These are phyloP conservation scores for Cylas formicarius DNA, from an alignment of 1,140 invertebrate species.

Conservation along the genomic window DNA sequence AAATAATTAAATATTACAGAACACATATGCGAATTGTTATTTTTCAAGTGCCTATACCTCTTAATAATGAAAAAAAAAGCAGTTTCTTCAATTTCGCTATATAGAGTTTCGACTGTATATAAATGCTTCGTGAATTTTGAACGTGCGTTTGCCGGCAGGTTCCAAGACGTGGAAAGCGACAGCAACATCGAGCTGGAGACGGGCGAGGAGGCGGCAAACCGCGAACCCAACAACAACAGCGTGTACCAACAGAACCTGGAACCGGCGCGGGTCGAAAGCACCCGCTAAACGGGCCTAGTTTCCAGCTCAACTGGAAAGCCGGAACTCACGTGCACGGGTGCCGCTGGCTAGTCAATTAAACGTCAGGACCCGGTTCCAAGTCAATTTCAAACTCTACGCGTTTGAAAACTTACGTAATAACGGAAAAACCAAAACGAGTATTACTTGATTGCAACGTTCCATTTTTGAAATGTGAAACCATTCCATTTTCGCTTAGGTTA, in stretches of 20 bases:
- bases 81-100: too few relatives aligned
- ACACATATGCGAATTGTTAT: too few relatives aligned
- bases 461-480: too few relatives aligned
- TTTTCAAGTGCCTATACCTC: too few relatives aligned
- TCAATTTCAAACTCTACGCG: conserved; percentile 5
- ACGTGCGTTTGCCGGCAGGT: conserved; percentile 33
- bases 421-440: too few relatives aligned
- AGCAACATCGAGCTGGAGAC: conserved; percentile 34
- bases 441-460: too few relatives aligned
- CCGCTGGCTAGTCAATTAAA: background rate
- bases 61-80: too few relatives aligned
- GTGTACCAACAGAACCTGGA: conserved; percentile 40
- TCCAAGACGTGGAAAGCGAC: conserved; percentile 41
- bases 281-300: conserved; percentile 23
- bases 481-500: too few relatives aligned
- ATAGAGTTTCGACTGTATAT: too few relatives aligned
- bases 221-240: conserved; percentile 39
- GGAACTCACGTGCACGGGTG: conserved; percentile 12
- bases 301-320: too few relatives aligned
- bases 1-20: too few relatives aligned
- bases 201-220: conserved; percentile 21
- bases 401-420: too few relatives aligned
- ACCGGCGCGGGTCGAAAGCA: conserved; percentile 32
- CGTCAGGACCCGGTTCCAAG: background rate
- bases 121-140: background rate